phyloP scores from a whole-genome alignment of 2,797 vertebrate species.

The Choloepus didactylus region DNA sequence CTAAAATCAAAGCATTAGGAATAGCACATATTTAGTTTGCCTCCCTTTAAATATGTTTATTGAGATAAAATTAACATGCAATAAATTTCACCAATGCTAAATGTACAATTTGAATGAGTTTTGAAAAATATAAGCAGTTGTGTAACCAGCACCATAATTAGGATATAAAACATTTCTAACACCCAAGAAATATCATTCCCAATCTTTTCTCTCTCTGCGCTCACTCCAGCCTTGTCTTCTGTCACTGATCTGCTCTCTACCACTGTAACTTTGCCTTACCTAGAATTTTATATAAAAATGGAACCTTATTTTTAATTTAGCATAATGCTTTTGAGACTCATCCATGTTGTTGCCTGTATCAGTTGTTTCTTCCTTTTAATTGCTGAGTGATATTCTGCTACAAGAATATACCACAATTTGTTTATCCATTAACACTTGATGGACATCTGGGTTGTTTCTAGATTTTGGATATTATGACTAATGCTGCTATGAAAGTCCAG shows the following conservation, averaged over 20 bases:
- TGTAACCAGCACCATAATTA: not conserved
- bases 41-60: not conserved
- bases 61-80: not conserved
- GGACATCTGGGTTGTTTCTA: not conserved
- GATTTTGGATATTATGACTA: not conserved
- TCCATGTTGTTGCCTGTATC: not conserved
- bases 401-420: not conserved
- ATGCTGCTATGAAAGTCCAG: not conserved
- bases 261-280: not conserved
- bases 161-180: not conserved
- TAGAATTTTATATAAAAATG: conserved; percentile 2
- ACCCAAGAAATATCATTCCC: not conserved
- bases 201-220: not conserved
- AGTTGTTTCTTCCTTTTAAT: not conserved
- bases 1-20: not conserved
- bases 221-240: not conserved
- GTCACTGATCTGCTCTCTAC: not conserved
- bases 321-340: conserved; percentile 2
- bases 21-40: not conserved
- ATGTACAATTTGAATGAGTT: not conserved
- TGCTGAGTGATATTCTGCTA: not conserved
- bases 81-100: not conserved
- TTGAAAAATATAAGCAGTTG: not conserved
- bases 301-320: not conserved
- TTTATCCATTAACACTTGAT: not conserved